Conservation (phyloP, 2,113 vertebrate species). For the Narcine bancroftii region DNA sequence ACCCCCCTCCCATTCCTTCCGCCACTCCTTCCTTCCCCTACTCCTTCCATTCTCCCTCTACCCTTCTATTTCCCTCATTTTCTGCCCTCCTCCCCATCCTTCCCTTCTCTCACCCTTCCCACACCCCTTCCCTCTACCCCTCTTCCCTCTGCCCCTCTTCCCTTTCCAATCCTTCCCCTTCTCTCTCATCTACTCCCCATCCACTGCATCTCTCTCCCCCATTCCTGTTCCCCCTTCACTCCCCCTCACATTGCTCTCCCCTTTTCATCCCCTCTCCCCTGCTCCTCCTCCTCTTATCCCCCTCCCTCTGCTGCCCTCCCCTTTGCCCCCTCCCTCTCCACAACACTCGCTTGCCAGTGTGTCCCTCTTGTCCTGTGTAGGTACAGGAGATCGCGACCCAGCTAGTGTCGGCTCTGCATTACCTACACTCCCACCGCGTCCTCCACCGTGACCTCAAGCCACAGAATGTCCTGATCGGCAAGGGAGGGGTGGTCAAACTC, state of each 20-base stretch:
- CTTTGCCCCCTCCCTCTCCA: background rate
- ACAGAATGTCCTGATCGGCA: constrained; percentile 88
- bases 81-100: no score
- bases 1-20: no score
- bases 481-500: constrained; percentile 81
- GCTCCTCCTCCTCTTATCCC: background rate
- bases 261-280: background rate
- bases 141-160: background rate
- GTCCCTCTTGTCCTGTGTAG: no score
- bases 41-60: no score
- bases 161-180: background rate
- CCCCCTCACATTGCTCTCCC: no score
- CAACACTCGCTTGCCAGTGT: no score
- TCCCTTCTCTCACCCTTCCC: no score
- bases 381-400: constrained; percentile 81
- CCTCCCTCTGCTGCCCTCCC: background rate
- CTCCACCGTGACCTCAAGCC: constrained; percentile 96
- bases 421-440: constrained; percentile 92
- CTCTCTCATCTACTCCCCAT: background rate
- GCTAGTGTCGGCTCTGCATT: constrained; percentile 89
- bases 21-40: no score
- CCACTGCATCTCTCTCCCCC: no score
- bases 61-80: background rate
- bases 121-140: background rate
- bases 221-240: background rate